These are phyloP conservation scores for Caenorhabditis virilis DNA, from an alignment of 2,888 invertebrate species.

Conservation along the genomic window DNA sequence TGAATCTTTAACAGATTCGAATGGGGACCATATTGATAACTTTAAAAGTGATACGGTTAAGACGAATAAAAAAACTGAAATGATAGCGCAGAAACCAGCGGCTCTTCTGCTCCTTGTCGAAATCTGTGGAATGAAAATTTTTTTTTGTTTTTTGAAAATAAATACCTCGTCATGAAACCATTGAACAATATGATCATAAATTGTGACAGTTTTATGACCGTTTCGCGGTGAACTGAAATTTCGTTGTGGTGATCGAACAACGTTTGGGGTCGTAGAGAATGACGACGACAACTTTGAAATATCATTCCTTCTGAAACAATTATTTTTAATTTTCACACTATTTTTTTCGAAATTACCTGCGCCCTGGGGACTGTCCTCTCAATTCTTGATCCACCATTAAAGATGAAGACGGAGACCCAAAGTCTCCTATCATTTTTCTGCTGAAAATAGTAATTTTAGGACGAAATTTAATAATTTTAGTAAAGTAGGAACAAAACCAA, in stretches of 20 bases:
- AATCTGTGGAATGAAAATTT: conserved; percentile 2
- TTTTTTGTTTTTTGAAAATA: not conserved
- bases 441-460: too few species aligned
- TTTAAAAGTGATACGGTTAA: conserved; percentile 15
- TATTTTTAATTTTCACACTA: too few species aligned
- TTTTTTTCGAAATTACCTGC: not conserved
- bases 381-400: not conserved
- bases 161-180: conserved; percentile 34
- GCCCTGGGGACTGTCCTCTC: not conserved
- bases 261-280: conserved; percentile 12
- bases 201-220: conserved; percentile 15
- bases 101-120: conserved; percentile 8
- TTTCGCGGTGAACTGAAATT: conserved; percentile 8
- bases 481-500: too few species aligned
- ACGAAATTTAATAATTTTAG: too few species aligned
- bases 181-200: conserved; percentile 41
- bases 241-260: conserved; percentile 7
- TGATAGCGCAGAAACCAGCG: not conserved
- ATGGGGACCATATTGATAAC: conserved; percentile 33
- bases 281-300: conserved; percentile 2
- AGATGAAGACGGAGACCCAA: not conserved
- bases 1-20: conserved; percentile 16
- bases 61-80: conserved; percentile 6
- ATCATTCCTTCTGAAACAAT: not conserved
- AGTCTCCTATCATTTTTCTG: not conserved